Base-by-base conservation (phyloP, 2,113 vertebrate species). In the Potamarius usumacintae region DNA sequence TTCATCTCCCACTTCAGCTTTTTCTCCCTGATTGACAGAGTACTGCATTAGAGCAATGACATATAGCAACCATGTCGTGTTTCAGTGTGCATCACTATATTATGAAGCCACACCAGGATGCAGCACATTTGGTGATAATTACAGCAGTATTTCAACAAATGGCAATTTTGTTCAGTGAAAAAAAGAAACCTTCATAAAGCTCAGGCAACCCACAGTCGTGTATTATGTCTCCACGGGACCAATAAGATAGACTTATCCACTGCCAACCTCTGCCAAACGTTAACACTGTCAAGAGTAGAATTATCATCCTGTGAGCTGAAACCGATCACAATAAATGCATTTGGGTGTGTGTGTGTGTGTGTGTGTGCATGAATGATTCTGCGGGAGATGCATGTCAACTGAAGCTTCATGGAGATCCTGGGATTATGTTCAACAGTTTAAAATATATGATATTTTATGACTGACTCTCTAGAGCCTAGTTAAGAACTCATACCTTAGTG, bases 1-100 rank as follows among this genome's bases (percentile, higher is more conserved):
- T 87, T 86, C 77, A 72, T 87, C 53, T 50, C 14, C 50, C 52
- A 81, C 85, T 48, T 86, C 63, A 71, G 27, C 12, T 72, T 86
- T 42, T 34, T 57, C 30, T 42, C 22, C 34, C 18, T 71, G 53
- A 62, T 27, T 42, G 48, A 87, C 48, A 86, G 18, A 58, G 22
- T 17, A 52, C 34, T 69, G 65, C 52, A 52, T 2, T 62, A n/a
- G 25, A 60, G 18, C 65, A 57, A 81, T 60, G 53, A 42, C 27
- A 48, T 81, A 81, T 6, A 81, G 12, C 77, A 58, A 11, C 12
- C 10, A 7, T 10, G 30, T 17, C 0, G 17, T 60, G 55, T 60
- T 60, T 81, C 60, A 81, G 62, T 60, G 30, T 50, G 42, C 9
- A 12, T 81, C 55, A 34, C 77, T 57, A 27, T 20, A 57, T 81